These are phyloP conservation scores for Anagyrus pseudococci DNA, from an alignment of 2,888 invertebrate species.

Conservation along the genomic window DNA sequence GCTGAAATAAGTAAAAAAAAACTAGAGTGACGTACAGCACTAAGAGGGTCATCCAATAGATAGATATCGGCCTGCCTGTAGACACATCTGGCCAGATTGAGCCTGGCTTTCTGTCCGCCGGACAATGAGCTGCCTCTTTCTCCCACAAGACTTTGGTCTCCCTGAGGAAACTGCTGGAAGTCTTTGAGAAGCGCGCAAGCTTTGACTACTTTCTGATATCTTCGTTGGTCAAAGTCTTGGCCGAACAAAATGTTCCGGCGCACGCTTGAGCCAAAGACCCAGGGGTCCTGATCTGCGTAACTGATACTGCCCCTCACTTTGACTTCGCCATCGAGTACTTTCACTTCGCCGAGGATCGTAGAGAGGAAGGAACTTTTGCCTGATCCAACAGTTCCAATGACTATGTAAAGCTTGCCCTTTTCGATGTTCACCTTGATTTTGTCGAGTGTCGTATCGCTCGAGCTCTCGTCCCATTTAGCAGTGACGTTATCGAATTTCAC, in stretches of 20 bases:
- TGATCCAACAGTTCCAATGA: conserved; percentile 79
- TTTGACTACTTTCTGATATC: conserved; percentile 64
- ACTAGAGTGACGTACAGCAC: conserved; percentile 71
- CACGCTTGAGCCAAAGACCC: conserved; percentile 80
- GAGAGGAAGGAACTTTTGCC: conserved; percentile 76
- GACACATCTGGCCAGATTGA: conserved; percentile 77
- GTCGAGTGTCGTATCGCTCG: conserved; percentile 64
- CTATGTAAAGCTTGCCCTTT: conserved; percentile 70
- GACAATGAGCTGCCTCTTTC: conserved; percentile 76
- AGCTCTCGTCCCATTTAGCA: conserved; percentile 65
- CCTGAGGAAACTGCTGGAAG: conserved; percentile 69
- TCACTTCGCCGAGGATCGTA: conserved; percentile 76
- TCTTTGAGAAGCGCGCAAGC: conserved; percentile 61
- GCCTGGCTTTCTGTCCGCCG: conserved; percentile 77
- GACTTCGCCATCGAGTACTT: conserved; percentile 68
- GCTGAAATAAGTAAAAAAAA: no score
- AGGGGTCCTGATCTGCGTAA: conserved; percentile 85
- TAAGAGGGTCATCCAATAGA: conserved; percentile 81
- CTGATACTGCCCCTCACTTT: conserved; percentile 72
- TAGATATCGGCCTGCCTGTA: conserved; percentile 83
- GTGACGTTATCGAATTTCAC: conserved; percentile 52
- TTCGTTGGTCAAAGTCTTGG: conserved; percentile 67
- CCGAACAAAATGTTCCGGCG: conserved; percentile 89
- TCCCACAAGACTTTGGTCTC: conserved; percentile 76
- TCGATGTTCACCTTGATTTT: conserved; percentile 65